phyloP scores from a whole-genome alignment of 2,113 vertebrate genomes.

The Abramis brama region DNA sequence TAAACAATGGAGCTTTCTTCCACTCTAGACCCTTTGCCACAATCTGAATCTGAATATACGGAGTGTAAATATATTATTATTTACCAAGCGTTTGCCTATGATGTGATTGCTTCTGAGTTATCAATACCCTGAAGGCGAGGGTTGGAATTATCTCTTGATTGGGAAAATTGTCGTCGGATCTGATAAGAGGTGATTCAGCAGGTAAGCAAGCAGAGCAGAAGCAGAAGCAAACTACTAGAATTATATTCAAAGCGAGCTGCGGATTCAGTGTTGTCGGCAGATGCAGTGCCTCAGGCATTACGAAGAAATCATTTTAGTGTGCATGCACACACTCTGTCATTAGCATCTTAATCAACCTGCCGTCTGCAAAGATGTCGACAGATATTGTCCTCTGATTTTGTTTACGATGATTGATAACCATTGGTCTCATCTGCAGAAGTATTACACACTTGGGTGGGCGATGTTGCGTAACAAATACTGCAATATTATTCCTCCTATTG shows the following conservation, averaged over 20 bases:
- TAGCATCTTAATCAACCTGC: conserved; percentile 32
- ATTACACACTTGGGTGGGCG: conserved; percentile 15
- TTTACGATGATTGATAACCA: neutral
- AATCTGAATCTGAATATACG: neutral
- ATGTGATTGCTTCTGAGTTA: conserved; percentile 9
- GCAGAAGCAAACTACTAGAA: neutral
- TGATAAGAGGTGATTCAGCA: neutral
- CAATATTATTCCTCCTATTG: neutral
- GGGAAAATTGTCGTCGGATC: neutral
- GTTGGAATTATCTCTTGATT: neutral
- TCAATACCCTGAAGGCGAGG: neutral
- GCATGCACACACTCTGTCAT: conserved; percentile 18
- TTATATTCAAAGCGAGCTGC: neutral
- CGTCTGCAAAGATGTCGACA: neutral
- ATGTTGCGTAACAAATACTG: neutral
- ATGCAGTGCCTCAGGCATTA: neutral
- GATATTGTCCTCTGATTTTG: neutral
- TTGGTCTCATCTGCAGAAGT: neutral
- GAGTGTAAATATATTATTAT: neutral
- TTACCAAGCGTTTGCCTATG: neutral
- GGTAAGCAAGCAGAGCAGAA: neutral
- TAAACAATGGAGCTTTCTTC: neutral
- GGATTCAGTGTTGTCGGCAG: neutral
- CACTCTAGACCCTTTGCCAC: neutral
- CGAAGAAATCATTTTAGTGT: neutral